phyloP scores from a whole-genome alignment of 2,113 vertebrate genomes.

The Aspidoscelis tigris region DNA sequence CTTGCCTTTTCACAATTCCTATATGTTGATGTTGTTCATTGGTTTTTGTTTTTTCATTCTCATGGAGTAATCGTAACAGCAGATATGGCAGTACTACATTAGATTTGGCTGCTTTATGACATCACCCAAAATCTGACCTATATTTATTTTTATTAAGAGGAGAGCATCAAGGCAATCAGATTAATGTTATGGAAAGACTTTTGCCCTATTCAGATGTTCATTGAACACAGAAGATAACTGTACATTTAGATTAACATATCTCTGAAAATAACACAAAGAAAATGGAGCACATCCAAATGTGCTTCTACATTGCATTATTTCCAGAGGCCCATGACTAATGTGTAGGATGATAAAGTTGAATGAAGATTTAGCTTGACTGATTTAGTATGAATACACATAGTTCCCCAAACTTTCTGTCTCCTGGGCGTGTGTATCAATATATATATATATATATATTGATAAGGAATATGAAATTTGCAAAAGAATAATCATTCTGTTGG shows the following conservation, averaged over 20 bases:
- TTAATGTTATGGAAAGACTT: background rate
- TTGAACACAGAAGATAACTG: background rate
- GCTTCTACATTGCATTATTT: too few relatives aligned
- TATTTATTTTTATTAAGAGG: background rate
- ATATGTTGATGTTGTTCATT: background rate
- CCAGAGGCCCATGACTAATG: too few relatives aligned
- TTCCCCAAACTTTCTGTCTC: too few relatives aligned
- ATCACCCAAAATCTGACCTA: background rate
- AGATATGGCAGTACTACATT: background rate
- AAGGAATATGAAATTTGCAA: too few relatives aligned
- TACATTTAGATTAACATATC: background rate
- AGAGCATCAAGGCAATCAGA: background rate
- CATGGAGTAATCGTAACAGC: background rate
- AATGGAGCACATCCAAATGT: background rate
- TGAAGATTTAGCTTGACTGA: too few relatives aligned
- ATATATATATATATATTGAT: too few relatives aligned
- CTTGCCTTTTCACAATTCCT: background rate
- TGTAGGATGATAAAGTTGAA: too few relatives aligned
- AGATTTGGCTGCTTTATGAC: background rate
- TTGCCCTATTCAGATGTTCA: background rate
- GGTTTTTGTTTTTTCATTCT: background rate
- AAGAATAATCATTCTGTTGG: too few relatives aligned
- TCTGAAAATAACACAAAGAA: background rate
- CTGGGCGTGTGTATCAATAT: too few relatives aligned
- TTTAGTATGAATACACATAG: too few relatives aligned